A percentile compares a stretch with the other conserved stretches of the same genome.
phyloP scores from a whole-genome alignment of 1,140 invertebrate species.

The Lasaia peninsularis region DNA sequence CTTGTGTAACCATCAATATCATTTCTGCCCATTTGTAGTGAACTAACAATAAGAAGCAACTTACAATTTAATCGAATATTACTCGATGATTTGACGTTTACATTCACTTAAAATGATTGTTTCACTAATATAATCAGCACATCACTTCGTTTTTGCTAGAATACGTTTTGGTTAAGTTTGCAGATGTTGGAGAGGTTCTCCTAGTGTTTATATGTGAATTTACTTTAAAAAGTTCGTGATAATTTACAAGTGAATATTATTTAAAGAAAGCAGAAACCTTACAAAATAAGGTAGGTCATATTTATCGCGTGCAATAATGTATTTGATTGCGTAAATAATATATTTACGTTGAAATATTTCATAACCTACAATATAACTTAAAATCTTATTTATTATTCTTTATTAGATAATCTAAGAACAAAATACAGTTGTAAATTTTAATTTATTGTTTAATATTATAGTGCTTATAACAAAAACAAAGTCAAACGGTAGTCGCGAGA shows the following conservation, averaged over 20 bases:
- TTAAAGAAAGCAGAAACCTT: constrained; percentile 25
- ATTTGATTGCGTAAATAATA: constrained; percentile 13
- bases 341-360: constrained; percentile 18
- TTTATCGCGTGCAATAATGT: constrained; percentile 2
- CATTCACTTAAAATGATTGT: constrained; percentile 14
- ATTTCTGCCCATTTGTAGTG: not conserved
- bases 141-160: too few species aligned
- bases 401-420: not conserved
- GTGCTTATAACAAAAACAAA: too few species aligned
- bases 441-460: too few species aligned
- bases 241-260: constrained; percentile 65
- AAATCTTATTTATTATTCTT: not conserved
- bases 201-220: constrained; percentile 58
- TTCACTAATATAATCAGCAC: constrained; percentile 30
- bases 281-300: constrained; percentile 40
- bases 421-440: too few species aligned
- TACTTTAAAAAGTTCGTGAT: constrained; percentile 61
- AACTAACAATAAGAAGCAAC: not conserved
- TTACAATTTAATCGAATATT: constrained; percentile 1
- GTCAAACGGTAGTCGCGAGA: too few species aligned
- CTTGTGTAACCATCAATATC: not conserved
- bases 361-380: constrained; percentile 39
- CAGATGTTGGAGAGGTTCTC: constrained; percentile 47
- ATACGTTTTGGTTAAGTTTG: constrained; percentile 41
- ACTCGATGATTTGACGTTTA: constrained; percentile 34